Conservation (phyloP, 2,113 vertebrate genomes). For the Gymnogyps californianus region DNA sequence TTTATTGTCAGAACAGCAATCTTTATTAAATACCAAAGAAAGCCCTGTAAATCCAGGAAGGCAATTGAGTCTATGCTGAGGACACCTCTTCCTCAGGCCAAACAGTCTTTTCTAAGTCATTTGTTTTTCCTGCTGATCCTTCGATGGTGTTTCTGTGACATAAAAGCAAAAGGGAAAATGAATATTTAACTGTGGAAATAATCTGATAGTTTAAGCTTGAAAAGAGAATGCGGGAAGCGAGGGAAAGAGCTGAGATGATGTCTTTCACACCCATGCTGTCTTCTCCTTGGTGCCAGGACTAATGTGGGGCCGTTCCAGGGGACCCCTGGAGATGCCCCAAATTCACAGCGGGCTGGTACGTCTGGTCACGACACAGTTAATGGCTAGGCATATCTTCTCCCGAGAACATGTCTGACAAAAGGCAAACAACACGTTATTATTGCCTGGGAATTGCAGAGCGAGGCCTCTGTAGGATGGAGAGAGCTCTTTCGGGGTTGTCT, state of each 20-base stretch:
- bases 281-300: neutral
- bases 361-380: neutral
- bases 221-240: neutral
- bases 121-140: constrained; percentile 29
- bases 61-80: neutral
- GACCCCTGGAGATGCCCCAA: neutral
- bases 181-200: constrained; percentile 47
- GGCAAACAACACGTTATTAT: neutral
- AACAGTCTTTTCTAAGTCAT: neutral
- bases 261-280: neutral
- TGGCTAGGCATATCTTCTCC: neutral
- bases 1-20: constrained; percentile 49
- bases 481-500: neutral
- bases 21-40: constrained; percentile 65
- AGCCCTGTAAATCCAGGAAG: constrained; percentile 51
- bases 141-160: neutral
- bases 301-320: neutral
- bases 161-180: constrained; percentile 29
- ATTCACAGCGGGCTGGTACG: neutral
- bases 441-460: neutral
- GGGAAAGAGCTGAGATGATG: neutral
- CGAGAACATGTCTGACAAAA: neutral
- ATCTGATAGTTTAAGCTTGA: neutral
- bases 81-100: constrained; percentile 45
- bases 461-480: neutral